Evolutionary conservation across 2,797 vertebrate genomes (phyloP), one percentile per base, ranked within the genome.

Genomic region (Eutrigla gurnardus): DNA sequence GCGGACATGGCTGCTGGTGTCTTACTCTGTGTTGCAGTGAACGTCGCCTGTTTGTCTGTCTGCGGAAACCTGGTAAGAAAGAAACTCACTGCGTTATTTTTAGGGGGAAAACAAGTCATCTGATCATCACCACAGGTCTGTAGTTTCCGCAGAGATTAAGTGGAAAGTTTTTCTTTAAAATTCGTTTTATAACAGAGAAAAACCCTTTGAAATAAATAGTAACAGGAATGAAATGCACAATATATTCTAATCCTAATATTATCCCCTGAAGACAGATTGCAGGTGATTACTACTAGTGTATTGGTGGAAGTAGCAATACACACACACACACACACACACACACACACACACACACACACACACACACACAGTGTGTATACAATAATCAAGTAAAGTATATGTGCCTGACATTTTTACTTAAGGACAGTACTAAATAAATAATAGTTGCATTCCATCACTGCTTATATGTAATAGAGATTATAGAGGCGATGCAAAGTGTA

Each of bases 11-110:
- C 88, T 75, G 49, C 78, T 52, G 84, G 53, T 45, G 67, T 86
- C 12, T 36, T 81, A n/a, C 55, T 91, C 65, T 71, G 87, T 65
- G 63, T 78, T 54, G 62, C 73, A 40, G 57, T 84, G 54, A 85
- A 53, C 74, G 15, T 87, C 36, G 75, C 46, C 61, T 87, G 72
- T 78, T 81, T 92, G 58, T 53, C 83, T 69, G 36, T 81, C 35
- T 70, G 61, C 65, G 82, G 63, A 85, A 87, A 80, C 79, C 52
- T 83, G 93, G 94, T 94, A 90, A 93, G 93, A 75, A 42, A 46
- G 2, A 58, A 68, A 46, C 32, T 36, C 18, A 6, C 7, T 35
- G 35, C 13, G 14, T 8, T 17, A 33, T 2, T 59, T 6, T 32
- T 10, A 68, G 36, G 25, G 25, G 25, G 25, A 2, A n/a, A 64